Conservation (phyloP, 2,797 vertebrate genomes). For the Enteromius viviparus region DNA sequence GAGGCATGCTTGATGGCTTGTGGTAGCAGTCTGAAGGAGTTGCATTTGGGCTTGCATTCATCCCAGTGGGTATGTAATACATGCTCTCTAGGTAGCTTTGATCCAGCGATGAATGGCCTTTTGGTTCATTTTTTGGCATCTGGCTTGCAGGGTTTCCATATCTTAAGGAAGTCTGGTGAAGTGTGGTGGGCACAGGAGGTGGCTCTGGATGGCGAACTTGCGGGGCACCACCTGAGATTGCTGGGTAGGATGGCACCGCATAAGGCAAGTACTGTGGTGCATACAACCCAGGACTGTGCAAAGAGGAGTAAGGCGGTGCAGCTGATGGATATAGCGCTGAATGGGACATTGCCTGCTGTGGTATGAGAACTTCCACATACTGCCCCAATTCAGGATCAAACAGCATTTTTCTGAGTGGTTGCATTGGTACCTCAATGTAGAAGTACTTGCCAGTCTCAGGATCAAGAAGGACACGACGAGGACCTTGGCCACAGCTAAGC, state of each 20-base stretch:
- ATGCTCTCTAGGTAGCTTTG: constrained; percentile 86
- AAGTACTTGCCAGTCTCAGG: constrained; percentile 94
- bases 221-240: constrained; percentile 70
- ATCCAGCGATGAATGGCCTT: constrained; percentile 79
- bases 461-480: constrained; percentile 88
- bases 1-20: constrained; percentile 76
- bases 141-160: constrained; percentile 74
- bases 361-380: constrained; percentile 93
- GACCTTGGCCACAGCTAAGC: constrained; percentile 66
- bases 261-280: constrained; percentile 82
- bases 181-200: constrained; percentile 65
- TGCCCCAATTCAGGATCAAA: constrained; percentile 94
- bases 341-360: constrained; percentile 82
- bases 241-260: constrained; percentile 73
- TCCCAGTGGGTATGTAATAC: constrained; percentile 90
- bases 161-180: constrained; percentile 70
- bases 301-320: constrained; percentile 78
- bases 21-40: constrained; percentile 79
- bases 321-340: constrained; percentile 82
- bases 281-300: constrained; percentile 80
- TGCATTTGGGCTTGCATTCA: constrained; percentile 84
- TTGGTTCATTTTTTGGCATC: constrained; percentile 75
- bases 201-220: constrained; percentile 76
- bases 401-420: constrained; percentile 88
- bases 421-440: constrained; percentile 88